Percentiles rank a stretch among this genome's conserved stretches.
These are phyloP conservation scores for Coenobita brevimanus DNA, from an alignment of 1,140 invertebrate genomes.

Conservation along the genomic window DNA sequence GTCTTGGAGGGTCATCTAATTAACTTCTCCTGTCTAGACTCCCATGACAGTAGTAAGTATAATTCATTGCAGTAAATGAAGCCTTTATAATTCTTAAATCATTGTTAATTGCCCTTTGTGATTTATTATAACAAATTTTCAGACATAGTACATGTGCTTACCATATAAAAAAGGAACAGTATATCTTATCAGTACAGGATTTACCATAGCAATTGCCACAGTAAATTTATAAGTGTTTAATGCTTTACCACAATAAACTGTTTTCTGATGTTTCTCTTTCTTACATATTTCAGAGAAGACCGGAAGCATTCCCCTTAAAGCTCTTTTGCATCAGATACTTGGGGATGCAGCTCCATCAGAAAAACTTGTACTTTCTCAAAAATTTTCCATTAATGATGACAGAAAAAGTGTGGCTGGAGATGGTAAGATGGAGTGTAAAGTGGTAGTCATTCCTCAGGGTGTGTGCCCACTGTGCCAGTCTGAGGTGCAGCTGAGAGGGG, in stretches of 20 bases:
- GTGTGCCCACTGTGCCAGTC: constrained; percentile 46
- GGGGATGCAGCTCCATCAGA: not conserved
- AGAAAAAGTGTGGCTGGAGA: not conserved
- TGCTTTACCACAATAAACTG: not conserved
- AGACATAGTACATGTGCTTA: too few species aligned
- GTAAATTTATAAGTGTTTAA: not conserved
- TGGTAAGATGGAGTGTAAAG: constrained; percentile 7
- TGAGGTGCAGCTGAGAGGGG: not conserved
- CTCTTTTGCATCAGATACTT: constrained; percentile 35
- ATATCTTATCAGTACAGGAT: too few species aligned
- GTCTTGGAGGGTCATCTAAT: constrained; percentile 7
- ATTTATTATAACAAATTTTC: not conserved
- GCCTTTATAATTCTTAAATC: not conserved
- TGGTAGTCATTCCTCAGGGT: constrained; percentile 14
- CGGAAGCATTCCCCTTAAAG: constrained; percentile 7
- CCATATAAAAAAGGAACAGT: too few species aligned
- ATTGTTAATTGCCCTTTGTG: not conserved
- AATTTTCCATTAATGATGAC: not conserved
- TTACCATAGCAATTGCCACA: not conserved
- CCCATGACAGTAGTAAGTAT: constrained; percentile 29
- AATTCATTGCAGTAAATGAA: too few species aligned
- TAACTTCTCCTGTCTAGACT: constrained; percentile 26
- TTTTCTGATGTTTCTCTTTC: not conserved
- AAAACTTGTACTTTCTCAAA: not conserved
- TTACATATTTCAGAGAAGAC: constrained; percentile 12